Percentiles rank a stretch among this genome's conserved stretches.
These are phyloP conservation scores for Ptychodera flava DNA, from an alignment of 35 echinoderm and acorn worm species.

Conservation along the genomic window DNA sequence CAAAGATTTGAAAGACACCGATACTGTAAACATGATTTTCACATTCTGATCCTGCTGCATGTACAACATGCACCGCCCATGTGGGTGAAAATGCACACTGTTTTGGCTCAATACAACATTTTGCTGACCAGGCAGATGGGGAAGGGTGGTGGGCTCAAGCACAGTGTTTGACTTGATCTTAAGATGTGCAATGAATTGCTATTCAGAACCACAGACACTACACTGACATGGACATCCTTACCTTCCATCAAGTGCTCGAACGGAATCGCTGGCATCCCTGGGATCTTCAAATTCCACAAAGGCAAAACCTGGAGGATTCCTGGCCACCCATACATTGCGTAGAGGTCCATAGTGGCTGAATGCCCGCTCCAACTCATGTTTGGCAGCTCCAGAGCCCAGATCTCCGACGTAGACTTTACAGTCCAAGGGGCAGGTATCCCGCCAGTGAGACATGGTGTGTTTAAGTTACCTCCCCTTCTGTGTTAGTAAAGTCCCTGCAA, in stretches of 20 bases:
- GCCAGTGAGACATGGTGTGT: conserved; percentile 64
- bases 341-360: conserved; percentile 61
- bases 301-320: conserved; percentile 92
- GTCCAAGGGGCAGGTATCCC: conserved; percentile 78
- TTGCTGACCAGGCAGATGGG: too few relatives aligned
- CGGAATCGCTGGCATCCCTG: conserved; percentile 63
- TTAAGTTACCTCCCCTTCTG: too few relatives aligned
- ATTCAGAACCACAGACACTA: background rate
- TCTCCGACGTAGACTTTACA: conserved; percentile 92
- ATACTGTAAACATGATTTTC: too few relatives aligned
- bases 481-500: too few relatives aligned
- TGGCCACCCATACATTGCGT: conserved; percentile 84
- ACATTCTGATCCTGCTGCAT: too few relatives aligned
- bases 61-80: too few relatives aligned
- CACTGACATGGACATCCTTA: conserved; percentile 3
- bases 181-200: too few relatives aligned
- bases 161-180: too few relatives aligned
- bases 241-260: conserved; percentile 57
- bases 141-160: too few relatives aligned
- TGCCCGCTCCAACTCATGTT: conserved; percentile 76
- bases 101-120: too few relatives aligned
- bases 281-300: conserved; percentile 79
- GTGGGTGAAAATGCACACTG: too few relatives aligned
- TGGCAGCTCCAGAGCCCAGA: conserved; percentile 61
- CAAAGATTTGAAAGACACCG: too few relatives aligned